Conservation (phyloP, 2,113 vertebrate species). For the Scophthalmus maximus region DNA sequence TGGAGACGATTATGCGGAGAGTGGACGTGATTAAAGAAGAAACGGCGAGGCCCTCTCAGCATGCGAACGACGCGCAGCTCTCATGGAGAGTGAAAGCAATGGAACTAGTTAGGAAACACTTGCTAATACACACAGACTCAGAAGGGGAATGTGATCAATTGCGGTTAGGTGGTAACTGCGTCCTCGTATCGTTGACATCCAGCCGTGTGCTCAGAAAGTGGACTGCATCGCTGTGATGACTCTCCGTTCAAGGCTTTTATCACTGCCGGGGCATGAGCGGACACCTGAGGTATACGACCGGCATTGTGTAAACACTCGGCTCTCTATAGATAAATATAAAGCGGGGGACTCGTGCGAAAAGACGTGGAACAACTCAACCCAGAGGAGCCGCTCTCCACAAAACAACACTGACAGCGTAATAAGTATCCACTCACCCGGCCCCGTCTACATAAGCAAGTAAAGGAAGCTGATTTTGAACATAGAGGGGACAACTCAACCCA, state of each 20-base stretch:
- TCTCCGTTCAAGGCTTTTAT: background rate
- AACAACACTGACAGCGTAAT: constrained; percentile 68
- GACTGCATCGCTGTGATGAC: background rate
- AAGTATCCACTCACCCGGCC: constrained; percentile 52
- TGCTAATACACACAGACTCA: constrained; percentile 8
- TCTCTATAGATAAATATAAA: too few species aligned
- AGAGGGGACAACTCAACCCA: constrained; percentile 47
- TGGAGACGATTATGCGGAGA: constrained; percentile 39
- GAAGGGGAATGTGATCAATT: constrained; percentile 7
- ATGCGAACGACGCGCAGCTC: background rate
- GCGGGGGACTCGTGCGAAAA: constrained; percentile 23
- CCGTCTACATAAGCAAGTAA: constrained; percentile 38
- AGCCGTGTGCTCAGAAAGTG: too few species aligned
- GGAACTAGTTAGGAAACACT: background rate
- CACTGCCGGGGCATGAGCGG: background rate
- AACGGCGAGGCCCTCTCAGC: background rate
- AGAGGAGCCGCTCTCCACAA: constrained; percentile 25
- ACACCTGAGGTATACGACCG: constrained; percentile 12
- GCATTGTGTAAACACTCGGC: constrained; percentile 18
- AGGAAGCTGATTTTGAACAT: constrained; percentile 51
- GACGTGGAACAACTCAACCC: constrained; percentile 46
- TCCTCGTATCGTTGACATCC: constrained; percentile 9
- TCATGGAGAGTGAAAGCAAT: background rate
- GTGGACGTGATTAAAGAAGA: constrained; percentile 36
- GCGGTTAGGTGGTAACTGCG: constrained; percentile 6